These are phyloP conservation scores for Perognathus longimembris DNA, from an alignment of 2,113 vertebrate species.

Conservation along the genomic window DNA sequence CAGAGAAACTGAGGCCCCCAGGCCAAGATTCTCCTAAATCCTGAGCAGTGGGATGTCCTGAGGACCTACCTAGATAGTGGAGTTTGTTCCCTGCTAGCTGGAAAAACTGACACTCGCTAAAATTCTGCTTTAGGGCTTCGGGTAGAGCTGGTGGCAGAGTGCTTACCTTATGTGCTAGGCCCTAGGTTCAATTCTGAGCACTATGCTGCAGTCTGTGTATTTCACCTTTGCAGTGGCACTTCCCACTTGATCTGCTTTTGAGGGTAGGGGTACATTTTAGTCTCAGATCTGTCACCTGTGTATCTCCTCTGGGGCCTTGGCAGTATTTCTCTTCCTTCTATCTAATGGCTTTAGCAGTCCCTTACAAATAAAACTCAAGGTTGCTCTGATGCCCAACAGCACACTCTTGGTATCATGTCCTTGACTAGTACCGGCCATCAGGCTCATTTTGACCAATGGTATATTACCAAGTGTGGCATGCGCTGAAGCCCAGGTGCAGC, in stretches of 20 bases:
- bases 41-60: not conserved
- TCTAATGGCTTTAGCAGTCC: not conserved
- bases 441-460: not conserved
- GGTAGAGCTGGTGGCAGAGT: not conserved
- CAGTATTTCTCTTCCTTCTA: conserved; percentile 1
- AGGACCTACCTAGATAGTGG: not conserved
- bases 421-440: not conserved
- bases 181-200: not conserved
- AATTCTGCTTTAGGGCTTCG: not conserved
- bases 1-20: not conserved
- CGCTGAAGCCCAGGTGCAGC: not conserved
- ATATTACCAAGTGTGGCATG: not conserved
- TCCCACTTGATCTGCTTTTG: not conserved
- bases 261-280: no score
- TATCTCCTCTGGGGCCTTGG: not conserved
- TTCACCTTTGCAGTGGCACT: not conserved
- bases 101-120: not conserved
- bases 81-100: not conserved
- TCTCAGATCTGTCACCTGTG: not conserved
- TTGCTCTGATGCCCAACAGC: not conserved
- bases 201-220: not conserved
- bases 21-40: not conserved
- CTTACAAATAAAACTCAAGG: conserved; percentile 14
- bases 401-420: not conserved
- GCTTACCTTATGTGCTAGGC: not conserved